phyloP scores from a whole-genome alignment of 2,797 vertebrate genomes.

The Poeciliopsis gracilis region DNA sequence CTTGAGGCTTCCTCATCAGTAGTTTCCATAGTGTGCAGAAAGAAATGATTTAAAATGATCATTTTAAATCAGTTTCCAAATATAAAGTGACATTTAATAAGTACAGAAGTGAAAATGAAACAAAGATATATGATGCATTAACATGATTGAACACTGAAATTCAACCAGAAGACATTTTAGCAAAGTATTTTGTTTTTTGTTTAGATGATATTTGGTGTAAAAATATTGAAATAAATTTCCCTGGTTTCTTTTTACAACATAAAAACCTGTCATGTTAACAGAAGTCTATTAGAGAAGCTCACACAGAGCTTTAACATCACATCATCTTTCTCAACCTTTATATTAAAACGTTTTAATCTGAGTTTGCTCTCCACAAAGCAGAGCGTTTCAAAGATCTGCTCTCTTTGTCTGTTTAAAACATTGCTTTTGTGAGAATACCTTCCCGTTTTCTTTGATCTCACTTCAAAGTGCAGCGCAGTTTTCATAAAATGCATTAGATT shows the following conservation, averaged over 20 bases:
- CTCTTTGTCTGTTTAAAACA: neutral
- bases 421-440: neutral
- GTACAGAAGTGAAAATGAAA: too few relatives aligned
- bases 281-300: neutral
- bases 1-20: neutral
- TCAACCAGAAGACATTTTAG: neutral
- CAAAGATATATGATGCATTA: too few relatives aligned
- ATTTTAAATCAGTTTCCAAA: too few relatives aligned
- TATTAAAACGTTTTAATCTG: neutral
- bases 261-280: neutral
- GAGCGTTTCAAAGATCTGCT: neutral
- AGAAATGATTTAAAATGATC: too few relatives aligned
- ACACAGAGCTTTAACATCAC: neutral
- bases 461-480: neutral
- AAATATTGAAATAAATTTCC: neutral
- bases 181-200: neutral
- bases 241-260: neutral
- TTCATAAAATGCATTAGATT: neutral
- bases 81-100: too few relatives aligned
- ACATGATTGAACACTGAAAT: neutral
- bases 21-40: neutral
- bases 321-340: neutral
- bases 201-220: neutral
- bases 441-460: neutral
- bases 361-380: neutral